These are phyloP conservation scores for Reticulitermes speratus DNA, from an alignment of 1,140 invertebrate genomes.

Conservation along the genomic window DNA sequence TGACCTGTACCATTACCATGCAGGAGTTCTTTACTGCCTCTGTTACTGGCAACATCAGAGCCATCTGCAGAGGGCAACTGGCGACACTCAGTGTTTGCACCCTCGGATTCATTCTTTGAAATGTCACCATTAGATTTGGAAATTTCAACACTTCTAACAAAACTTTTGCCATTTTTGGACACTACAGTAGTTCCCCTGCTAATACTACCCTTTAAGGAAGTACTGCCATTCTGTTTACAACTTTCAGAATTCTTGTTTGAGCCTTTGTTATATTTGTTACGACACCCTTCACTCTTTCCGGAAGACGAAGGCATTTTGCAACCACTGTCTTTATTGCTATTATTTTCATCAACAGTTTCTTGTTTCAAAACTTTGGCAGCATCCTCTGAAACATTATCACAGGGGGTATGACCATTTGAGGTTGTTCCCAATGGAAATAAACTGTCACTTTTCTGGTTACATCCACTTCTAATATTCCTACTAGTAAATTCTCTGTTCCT, in stretches of 20 bases:
- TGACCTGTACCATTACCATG: background rate
- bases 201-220: background rate
- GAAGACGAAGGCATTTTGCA: background rate
- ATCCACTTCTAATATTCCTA: background rate
- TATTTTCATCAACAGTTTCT: background rate
- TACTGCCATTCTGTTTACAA: background rate
- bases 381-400: background rate
- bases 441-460: background rate
- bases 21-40: background rate
- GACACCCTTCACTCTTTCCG: background rate
- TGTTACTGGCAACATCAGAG: background rate
- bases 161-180: background rate
- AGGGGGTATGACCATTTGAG: background rate
- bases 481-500: background rate
- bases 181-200: background rate
- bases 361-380: background rate
- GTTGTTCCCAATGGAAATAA: background rate
- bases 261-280: background rate
- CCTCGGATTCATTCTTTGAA: background rate
- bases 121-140: background rate
- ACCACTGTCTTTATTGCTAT: background rate
- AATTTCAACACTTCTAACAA: background rate
- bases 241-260: conserved; percentile 3
- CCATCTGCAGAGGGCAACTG: background rate
- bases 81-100: background rate